These are phyloP conservation scores for Lepus americanus DNA, from an alignment of 2,113 vertebrate species.

Conservation along the genomic window DNA sequence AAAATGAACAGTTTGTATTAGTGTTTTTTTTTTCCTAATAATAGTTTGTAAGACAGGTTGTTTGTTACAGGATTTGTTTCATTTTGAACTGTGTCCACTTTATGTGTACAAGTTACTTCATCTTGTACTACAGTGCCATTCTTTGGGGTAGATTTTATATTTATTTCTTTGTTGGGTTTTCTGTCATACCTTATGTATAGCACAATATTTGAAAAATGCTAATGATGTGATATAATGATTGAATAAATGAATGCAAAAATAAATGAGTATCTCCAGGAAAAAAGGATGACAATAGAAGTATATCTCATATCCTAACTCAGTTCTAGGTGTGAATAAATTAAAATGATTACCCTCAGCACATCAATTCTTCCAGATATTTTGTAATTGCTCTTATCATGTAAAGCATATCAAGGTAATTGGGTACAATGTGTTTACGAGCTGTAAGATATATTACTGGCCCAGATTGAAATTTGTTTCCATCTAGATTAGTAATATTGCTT, in stretches of 20 bases:
- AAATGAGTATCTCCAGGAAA: constrained; percentile 59
- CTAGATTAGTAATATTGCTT: constrained; percentile 85
- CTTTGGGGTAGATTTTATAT: neutral
- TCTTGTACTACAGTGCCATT: neutral
- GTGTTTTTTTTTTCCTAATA: neutral
- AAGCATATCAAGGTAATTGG: constrained; percentile 72
- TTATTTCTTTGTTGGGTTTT: neutral
- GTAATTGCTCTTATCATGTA: constrained; percentile 78
- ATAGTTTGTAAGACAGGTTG: neutral
- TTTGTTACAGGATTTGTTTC: neutral
- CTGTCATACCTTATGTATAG: neutral
- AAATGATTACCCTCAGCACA: constrained; percentile 71
- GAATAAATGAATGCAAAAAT: constrained; percentile 43
- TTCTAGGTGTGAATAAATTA: constrained; percentile 76
- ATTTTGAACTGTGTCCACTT: neutral
- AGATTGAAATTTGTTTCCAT: constrained; percentile 85
- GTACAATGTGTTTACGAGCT: constrained; percentile 73
- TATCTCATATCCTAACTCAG: constrained; percentile 36
- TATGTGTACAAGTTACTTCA: neutral
- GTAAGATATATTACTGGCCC: constrained; percentile 76
- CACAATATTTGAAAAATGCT: constrained; percentile 47
- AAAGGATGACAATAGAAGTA: constrained; percentile 30
- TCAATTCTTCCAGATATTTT: constrained; percentile 72
- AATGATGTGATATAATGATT: constrained; percentile 12
- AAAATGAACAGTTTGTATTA: neutral